Evolutionary conservation across 2,797 vertebrate genomes (phyloP), one percentile per base, ranked within the genome.

Genomic region (Sebastes iracundus): DNA sequence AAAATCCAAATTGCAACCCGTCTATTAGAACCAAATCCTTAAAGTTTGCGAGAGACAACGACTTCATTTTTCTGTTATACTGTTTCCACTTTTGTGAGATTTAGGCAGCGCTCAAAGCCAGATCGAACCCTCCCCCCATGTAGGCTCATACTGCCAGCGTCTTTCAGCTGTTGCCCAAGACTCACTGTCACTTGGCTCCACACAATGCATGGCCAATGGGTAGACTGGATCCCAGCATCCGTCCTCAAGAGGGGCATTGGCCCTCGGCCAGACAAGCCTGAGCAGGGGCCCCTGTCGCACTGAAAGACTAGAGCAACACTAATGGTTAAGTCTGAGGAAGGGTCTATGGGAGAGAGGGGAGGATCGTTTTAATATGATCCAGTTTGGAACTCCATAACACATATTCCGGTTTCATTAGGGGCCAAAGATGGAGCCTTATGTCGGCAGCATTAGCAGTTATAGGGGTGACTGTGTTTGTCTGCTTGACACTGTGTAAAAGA

Each of bases 161-260:
- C 87, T 86, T 94, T 94, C 95, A 95, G 95, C 94, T 94, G 93
- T 94, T 94, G 92, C 89, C 81, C 82, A 89, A 69, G 71, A 90
- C 91, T 96, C 91, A 90, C 93, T 95, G 94, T 95, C 94, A 94
- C 88, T 87, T 80, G 59, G 81, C 88, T 91, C 66, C 82, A 62
- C 75, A 89, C 84, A 90, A 92, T 87, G 85, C 88, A 85, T 69
- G 88, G 82, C 91, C 91, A 92, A 87, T 90, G 91, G 84, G 73
- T 65, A 82, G 88, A 90, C 87, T 82, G 87, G 88, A 90, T 91
- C 88, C 80, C 86, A 78, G 90, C 89, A 92, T 93, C 89, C 81
- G 27, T 93, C 91, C 91, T 88, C 88, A 87, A 79, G 42, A 90
- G 90, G 84, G 92, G 82, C 87, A 75, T 80, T 93, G 93, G 95